Evolutionary conservation across 2,888 invertebrate species (phyloP), one percentile per base, ranked within the genome.

Genomic region (Drosophila conformis): DNA sequence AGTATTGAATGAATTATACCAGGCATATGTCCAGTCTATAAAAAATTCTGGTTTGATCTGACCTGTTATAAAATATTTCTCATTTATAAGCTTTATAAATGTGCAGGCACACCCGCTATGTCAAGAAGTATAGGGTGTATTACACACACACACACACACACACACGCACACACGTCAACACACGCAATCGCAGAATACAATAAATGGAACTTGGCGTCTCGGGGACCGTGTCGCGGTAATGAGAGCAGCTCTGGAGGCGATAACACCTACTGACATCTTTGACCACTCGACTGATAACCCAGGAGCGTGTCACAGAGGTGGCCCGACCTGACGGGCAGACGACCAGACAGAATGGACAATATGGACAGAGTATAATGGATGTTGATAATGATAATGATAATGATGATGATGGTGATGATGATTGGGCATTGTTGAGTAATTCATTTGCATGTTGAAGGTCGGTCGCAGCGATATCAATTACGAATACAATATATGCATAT

Each of bases 391-490:
- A 3, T 15, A 6, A 53, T n/a, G 15, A 15, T 13, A 21, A 54
- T 25, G 54, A 27, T 27, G 54, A 6, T 38, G 27, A 27, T 27
- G 54, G 3, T 38, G 27, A 36, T 69, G 59, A 57, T 68, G 76
- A 63, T 64, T 71, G 60, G 54, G 36, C 70, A 67, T 75, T 77
- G 82, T 82, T 85, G 84, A 85, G 83, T 85, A 88, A 86, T 85
- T 77, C 83, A 86, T 87, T 85, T 79, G 81, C 76, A 70, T 79
- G 74, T 74, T 83, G 86, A 85, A 87, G 84, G 88, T 83, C 83
- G 86, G 56, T 18, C 33, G 33, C 18, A 61, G 62, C 58, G 61
- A 74, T 80, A 80, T 80, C 80, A 82, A 82, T 82, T 82, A 82
- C 76, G 76, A 60, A 38, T 57, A 66, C n/a, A 38, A 58, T 66